phyloP scores from a whole-genome alignment of 2,113 vertebrate genomes.

The Columba janthina region DNA sequence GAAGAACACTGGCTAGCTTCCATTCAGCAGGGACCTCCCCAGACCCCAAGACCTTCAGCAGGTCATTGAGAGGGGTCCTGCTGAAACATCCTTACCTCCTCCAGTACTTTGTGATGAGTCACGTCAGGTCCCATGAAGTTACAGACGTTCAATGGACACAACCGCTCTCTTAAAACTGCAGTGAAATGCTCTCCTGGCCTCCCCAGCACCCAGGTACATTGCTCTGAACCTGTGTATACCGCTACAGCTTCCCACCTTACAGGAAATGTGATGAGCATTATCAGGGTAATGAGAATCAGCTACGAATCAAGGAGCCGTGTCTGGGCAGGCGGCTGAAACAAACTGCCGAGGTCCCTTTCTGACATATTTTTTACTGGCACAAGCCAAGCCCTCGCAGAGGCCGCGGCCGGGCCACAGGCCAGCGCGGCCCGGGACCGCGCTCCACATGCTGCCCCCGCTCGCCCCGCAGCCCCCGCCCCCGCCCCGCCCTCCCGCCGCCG shows the following conservation, averaged over 20 bases:
- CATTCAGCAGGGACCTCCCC: neutral
- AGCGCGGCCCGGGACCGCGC: rapidly evolving
- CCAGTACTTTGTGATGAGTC: neutral
- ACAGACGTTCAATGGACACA: no score
- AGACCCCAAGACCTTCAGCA: neutral
- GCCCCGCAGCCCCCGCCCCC: no score
- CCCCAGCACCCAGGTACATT: no score
- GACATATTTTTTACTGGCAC: no score
- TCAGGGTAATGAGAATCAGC: rapidly evolving
- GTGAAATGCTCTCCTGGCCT: rapidly evolving
- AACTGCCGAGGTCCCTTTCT: neutral
- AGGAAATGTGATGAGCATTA: rapidly evolving
- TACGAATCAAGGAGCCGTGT: rapidly evolving
- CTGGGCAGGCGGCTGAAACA: rapidly evolving
- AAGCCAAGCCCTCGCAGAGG: no score
- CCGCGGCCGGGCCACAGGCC: no score
- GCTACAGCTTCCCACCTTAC: neutral
- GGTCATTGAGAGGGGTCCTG: no score
- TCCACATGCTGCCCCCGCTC: no score
- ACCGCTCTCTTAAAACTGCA: no score
- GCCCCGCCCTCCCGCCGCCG: neutral
- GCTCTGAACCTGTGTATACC: no score
- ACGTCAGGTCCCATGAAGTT: neutral
- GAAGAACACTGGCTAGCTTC: neutral
- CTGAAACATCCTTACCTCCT: neutral